Evolutionary conservation across 2,888 invertebrate genomes (phyloP).

Genomic region (Drosophila austrosaltans): DNA sequence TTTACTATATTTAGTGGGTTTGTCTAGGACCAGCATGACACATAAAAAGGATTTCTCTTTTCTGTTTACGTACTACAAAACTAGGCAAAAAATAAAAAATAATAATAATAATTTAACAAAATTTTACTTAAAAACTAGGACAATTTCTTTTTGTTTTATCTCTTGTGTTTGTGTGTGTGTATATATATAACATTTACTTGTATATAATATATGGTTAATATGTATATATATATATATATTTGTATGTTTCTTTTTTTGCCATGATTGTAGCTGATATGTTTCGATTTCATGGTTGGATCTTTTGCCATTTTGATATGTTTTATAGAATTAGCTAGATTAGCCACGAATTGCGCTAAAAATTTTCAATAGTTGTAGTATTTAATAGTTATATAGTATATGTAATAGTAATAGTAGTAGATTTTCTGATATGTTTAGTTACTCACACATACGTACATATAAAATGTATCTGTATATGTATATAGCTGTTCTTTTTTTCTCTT

Average conservation of each 20-base stretch:
- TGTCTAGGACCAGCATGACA: conserved; percentile 59
- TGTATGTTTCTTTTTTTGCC: conserved; percentile 32
- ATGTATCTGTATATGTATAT: neutral
- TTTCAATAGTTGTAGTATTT: conserved; percentile 37
- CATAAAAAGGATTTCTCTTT: conserved; percentile 21
- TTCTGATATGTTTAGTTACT: conserved; percentile 50
- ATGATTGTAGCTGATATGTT: conserved; percentile 80
- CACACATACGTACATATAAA: neutral
- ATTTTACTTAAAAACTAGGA: conserved; percentile 36
- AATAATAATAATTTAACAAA: conserved; percentile 39
- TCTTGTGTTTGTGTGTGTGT: neutral
- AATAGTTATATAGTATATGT: conserved; percentile 13
- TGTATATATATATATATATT: conserved; percentile 35
- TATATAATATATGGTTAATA: conserved; percentile 38
- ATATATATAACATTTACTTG: conserved; percentile 30
- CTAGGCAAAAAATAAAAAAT: conserved; percentile 32
- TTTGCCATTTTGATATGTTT: conserved; percentile 56
- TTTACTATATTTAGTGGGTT: conserved; percentile 35
- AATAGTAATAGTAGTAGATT: conserved; percentile 30
- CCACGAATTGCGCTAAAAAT: conserved; percentile 46
- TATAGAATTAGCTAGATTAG: conserved; percentile 5
- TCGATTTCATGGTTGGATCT: conserved; percentile 80
- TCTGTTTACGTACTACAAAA: conserved; percentile 21
- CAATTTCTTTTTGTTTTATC: conserved; percentile 5
- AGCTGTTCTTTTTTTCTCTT: neutral